Base-by-base conservation (phyloP, 2,888 invertebrate genomes). In the Ornithoptera priamus region DNA sequence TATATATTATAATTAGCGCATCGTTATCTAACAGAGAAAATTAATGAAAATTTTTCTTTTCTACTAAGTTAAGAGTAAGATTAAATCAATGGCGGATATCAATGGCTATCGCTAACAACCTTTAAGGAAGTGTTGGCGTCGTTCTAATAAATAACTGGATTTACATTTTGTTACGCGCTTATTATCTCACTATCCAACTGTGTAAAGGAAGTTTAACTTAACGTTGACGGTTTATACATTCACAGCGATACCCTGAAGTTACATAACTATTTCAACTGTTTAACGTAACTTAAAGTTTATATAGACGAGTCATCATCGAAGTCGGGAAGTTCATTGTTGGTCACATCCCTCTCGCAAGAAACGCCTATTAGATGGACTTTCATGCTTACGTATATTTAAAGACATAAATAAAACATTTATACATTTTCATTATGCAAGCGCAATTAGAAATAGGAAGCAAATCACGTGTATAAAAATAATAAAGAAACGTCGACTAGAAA, bases 91-190 rank as follows among this genome's bases (percentile, higher is more conserved):
- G 5, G 53, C 53, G 53, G 36, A 30, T 58, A 24, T 30, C 59
- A 67, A 59, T 66, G 56, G 63, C 59, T 70, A 70, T 67, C 70
- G 59, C 53, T 63, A 50, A 50, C 39, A 59, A 53, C 50, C 62
- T 67, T 70, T 67, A 67, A 63, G 66, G 67, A 70, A 70, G 67
- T 67, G 56, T 65, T 59, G 50, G 50, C 59, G 59, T 22, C 24
- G 30, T 39, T 67, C 60, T 64, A 66, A 60, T 46, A 64, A 46
- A 67, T 71, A 71, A 65, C 61, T 70, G 57, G 61, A 71, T 67
- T 64, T 68, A 64, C 65, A 67, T 71, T 71, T 67, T 61, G 67
- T 65, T 61, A 67, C 63, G 57, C 67, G 67, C 67, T 61, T 60
- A 66, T 63, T 64, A 61, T 24, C 61, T 36, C 20, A 53, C 46